Percentiles rank a stretch among this genome's conserved stretches.
Conservation (phyloP, 2,797 vertebrate genomes). For the Gallirallus australis region DNA sequence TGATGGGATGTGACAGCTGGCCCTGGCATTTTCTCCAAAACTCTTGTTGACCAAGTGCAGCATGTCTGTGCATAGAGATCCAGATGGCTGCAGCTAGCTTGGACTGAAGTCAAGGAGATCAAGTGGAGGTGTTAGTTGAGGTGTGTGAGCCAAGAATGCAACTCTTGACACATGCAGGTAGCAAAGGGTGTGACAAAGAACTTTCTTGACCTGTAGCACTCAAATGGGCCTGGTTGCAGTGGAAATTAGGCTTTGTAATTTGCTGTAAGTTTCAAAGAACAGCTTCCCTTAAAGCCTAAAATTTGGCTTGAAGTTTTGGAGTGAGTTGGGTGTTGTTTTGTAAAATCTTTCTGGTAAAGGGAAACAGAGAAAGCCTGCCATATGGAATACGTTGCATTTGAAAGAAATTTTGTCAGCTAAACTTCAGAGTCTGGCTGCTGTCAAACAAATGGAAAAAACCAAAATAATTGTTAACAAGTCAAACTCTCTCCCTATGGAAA, state of each 20-base stretch:
- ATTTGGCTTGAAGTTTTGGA: neutral
- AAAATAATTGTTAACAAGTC: neutral
- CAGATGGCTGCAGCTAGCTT: neutral
- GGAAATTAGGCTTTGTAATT: neutral
- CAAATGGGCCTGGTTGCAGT: neutral
- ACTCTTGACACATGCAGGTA: neutral
- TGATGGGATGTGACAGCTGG: conserved; percentile 34
- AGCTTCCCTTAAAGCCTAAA: neutral
- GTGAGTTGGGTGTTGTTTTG: neutral
- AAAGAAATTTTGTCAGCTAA: conserved; percentile 2
- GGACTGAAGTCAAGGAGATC: neutral
- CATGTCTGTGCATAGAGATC: neutral
- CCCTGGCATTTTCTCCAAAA: neutral
- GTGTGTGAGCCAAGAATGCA: neutral
- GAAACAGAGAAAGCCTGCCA: neutral
- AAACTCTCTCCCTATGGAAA: neutral
- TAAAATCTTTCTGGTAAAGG: conserved; percentile 16
- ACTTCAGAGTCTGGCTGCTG: neutral
- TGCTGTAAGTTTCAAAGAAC: neutral
- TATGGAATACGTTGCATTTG: neutral
- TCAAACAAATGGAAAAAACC: neutral
- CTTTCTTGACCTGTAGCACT: neutral
- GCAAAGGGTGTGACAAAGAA: neutral
- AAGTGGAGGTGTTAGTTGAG: neutral
- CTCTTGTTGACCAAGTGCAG: neutral